These are phyloP conservation scores for Coregonus ussuriensis DNA, from an alignment of 2,797 vertebrate species.

Conservation along the genomic window DNA sequence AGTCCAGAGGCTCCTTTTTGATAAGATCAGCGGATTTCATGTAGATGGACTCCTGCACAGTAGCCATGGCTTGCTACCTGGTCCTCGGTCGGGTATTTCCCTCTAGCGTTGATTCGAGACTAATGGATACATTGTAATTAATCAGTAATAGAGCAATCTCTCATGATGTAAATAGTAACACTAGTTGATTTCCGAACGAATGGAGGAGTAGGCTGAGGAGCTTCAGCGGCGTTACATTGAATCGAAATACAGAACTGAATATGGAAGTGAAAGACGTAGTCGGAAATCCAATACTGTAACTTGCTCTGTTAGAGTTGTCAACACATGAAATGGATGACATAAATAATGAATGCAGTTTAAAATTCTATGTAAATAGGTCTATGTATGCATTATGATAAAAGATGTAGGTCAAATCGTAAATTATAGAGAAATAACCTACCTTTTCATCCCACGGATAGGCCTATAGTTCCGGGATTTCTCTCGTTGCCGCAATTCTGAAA, in stretches of 20 bases:
- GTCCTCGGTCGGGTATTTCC: background rate
- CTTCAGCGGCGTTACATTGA: no score
- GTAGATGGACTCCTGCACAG: constrained; percentile 68
- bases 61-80: constrained; percentile 70
- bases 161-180: background rate
- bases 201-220: background rate
- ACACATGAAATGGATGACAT: background rate
- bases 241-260: background rate
- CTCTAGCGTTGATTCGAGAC: background rate
- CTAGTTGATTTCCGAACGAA: background rate
- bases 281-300: background rate
- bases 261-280: constrained; percentile 11
- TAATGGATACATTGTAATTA: background rate
- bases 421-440: background rate
- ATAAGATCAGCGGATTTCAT: constrained; percentile 85
- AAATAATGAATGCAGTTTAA: background rate
- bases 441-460: background rate
- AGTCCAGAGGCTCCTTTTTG: constrained; percentile 77
- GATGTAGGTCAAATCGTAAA: no score
- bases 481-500: no score
- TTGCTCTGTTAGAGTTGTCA: background rate
- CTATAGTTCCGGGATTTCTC: constrained; percentile 3
- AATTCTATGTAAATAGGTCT: background rate
- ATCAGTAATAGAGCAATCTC: background rate
- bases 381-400: background rate